Evolutionary conservation across 2,113 vertebrate species (phyloP).

Genomic region (Cyprinodon brontotheroides): DNA sequence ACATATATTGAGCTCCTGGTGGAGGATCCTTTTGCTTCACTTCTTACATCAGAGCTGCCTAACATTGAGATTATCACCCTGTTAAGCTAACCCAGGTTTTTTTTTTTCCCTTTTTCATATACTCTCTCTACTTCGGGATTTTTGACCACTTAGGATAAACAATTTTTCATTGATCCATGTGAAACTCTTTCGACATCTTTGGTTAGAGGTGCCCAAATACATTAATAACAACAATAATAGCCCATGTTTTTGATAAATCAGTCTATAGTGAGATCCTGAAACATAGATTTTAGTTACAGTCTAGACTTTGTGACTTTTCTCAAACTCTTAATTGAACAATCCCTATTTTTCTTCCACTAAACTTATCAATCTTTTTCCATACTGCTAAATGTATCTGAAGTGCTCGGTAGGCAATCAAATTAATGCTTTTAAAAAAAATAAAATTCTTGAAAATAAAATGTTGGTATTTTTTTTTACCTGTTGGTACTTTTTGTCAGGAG

Average conservation of each 20-base stretch:
- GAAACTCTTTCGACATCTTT: neutral
- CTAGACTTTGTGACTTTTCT: neutral
- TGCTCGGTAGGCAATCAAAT: neutral
- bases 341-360: neutral
- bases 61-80: neutral
- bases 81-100: neutral
- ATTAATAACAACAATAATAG: neutral
- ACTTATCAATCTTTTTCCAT: neutral
- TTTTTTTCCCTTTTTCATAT: neutral
- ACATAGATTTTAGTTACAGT: neutral
- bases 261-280: neutral
- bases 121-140: neutral
- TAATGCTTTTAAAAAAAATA: no score
- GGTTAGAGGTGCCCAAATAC: neutral
- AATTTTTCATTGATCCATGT: neutral
- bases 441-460: no score
- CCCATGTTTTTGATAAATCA: neutral
- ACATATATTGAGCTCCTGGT: neutral
- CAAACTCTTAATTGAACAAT: neutral
- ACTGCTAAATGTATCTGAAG: neutral
- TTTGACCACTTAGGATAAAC: neutral
- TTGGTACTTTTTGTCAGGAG: no score
- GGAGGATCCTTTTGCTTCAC: neutral
- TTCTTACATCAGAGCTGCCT: neutral
- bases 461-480: no score